Base-by-base conservation (phyloP, 2,888 invertebrate species). In the Microplitis deprimator region DNA sequence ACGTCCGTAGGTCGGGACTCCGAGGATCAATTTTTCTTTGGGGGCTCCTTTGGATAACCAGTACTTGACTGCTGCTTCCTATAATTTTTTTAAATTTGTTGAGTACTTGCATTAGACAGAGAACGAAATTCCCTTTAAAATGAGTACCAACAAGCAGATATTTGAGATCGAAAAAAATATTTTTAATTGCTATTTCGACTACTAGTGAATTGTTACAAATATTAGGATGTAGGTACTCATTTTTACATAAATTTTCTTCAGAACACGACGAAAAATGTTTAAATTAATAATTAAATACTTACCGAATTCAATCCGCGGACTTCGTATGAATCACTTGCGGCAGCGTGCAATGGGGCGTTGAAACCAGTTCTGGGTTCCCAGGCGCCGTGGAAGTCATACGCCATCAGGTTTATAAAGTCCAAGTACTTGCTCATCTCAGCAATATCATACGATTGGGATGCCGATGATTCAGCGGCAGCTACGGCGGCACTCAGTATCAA, bases 381-480 rank as follows among this genome's bases (percentile, higher is more conserved):
- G 0, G 93, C 88, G 1, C 95, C 95, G 82, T 95, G 93, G 82
- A 95, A 90, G 85, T 95, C 95, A 82, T 96, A 96, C 0, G 94
- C 88, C 95, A 96, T 95, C 0, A 96, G 84, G 83, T 93, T 93
- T 67, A 95, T 92, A 39, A 93, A 91, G 83, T 96, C 93, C 38
- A 95, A 86, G 80, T 93, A 92, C 92, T 91, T 88, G 0, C 92
- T 90, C 13, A 95, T 87, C 77, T 89, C 89, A 0, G 92, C 88
- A 39, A 94, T 91, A 84, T 93, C 90, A 83, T 94, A 95, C 0
- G 93, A 94, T 20, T 88, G 80, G 0, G 90, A 90, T 0, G 93
- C 91, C 0, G 90, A 86, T 0, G 84, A 81, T 75, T 90, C 85
- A 0, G 92, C 91, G 0, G 94, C 91, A 0, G 92, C 91, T 0